Evolutionary conservation across 2,888 invertebrate genomes (phyloP), one percentile per base, ranked within the genome.

Genomic region (Baronia brevicornis): DNA sequence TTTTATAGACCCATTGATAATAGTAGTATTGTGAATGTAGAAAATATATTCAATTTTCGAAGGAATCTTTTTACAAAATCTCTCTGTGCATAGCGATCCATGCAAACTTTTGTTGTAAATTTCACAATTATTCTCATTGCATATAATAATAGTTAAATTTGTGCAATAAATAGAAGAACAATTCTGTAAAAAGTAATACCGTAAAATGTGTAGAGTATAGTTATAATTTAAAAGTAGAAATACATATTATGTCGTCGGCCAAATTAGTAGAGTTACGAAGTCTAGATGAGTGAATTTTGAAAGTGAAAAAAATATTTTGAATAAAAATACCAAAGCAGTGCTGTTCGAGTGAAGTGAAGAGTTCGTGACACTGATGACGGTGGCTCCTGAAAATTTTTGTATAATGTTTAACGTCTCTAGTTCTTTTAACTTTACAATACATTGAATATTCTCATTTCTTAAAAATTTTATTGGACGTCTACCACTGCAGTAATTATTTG

Each of bases 331-430:
- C 75, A 71, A 44, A 38, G 34, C 34, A 33, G 75, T 54, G 33
- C 44, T 61, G 38, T 70, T 74, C 3, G 54, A 36, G n/a, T n/a
- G n/a, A n/a, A n/a, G n/a, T 18, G 63, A 61, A 6, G 43, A 43
- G 24, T 66, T 55, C 5, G 58, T 65, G 28, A 66, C 61, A 44
- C 75, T 77, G 21, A 78, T 57, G 27, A 79, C 42, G 20, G 46
- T 48, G 9, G 69, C 53, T 32, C 64, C 59, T 31, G 69, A 55
- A 6, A 54, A 48, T 21, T 48, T 60, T 39, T 64, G 65, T 3
- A 66, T 39, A 26, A 74, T 59, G 43, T 65, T 58, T 36, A 79
- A 63, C 65, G 74, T 72, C 60, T 82, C 73, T 3, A 82, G 45
- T 37, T 82, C 73, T 7, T 58, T 48, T 4, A 79, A 45, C 41